Conservation (phyloP, 2,797 vertebrate species). For the Taeniopygia guttata region DNA sequence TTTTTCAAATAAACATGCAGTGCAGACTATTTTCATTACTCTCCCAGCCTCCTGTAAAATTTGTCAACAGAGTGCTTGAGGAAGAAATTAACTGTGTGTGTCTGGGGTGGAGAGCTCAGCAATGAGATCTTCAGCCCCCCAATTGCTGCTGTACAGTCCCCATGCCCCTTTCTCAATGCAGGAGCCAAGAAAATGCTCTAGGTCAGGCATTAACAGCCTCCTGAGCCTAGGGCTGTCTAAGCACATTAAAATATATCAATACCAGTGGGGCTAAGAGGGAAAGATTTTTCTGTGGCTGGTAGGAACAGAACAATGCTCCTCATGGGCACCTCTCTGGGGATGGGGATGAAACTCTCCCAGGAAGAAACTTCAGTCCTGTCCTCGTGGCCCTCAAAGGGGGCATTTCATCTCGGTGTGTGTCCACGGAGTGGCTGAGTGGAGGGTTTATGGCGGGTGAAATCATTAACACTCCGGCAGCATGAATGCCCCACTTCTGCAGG, state of each 20-base stretch:
- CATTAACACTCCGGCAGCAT: neutral
- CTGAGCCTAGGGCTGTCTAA: neutral
- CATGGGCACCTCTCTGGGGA: neutral
- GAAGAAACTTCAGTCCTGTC: neutral
- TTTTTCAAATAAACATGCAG: constrained; percentile 51
- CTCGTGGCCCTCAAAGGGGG: neutral
- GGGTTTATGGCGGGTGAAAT: constrained; percentile 31
- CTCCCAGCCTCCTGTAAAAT: constrained; percentile 56
- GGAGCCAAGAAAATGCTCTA: neutral
- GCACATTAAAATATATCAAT: neutral
- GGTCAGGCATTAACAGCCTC: neutral
- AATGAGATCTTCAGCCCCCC: neutral
- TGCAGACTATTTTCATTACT: constrained; percentile 35
- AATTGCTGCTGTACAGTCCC: neutral
- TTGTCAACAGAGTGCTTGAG: constrained; percentile 23
- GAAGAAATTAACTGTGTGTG: neutral
- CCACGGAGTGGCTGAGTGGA: accelerated
- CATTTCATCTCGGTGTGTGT: constrained; percentile 27
- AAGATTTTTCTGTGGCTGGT: accelerated
- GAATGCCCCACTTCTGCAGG: constrained; percentile 30
- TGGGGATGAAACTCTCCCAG: neutral
- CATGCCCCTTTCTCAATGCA: neutral
- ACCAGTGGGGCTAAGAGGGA: neutral
- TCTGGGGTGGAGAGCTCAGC: neutral
- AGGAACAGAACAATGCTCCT: neutral